Conservation (phyloP, 2,113 vertebrate genomes). For the Lampris megalopsis region DNA sequence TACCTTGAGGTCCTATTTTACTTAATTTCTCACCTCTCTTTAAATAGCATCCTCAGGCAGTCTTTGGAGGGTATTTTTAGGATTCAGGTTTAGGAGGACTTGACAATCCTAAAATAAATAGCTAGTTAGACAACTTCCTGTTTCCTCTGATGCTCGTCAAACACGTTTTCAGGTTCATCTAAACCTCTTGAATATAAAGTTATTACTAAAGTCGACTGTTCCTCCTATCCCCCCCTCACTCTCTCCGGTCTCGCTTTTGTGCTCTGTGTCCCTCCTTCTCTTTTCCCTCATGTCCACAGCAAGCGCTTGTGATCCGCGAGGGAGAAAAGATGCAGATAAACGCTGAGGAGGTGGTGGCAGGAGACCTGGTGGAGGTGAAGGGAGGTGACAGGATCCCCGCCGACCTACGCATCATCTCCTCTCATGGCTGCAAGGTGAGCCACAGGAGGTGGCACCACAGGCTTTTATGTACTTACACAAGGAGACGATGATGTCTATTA, state of each 20-base stretch:
- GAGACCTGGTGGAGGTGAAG: conserved; percentile 93
- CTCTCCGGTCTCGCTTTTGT: neutral
- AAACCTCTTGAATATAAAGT: neutral
- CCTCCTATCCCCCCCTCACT: neutral
- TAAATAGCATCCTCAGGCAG: neutral
- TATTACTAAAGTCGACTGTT: neutral
- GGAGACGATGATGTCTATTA: too few species aligned
- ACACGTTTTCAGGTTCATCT: too few species aligned
- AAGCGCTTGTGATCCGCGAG: conserved; percentile 94
- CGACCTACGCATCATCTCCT: conserved; percentile 90
- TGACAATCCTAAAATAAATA: neutral
- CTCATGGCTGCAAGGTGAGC: conserved; percentile 91
- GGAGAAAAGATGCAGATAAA: conserved; percentile 95
- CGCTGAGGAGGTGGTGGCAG: conserved; percentile 90
- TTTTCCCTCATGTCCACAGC: conserved; percentile 70
- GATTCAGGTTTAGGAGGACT: neutral
- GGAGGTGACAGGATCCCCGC: conserved; percentile 92
- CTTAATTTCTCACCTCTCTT: neutral
- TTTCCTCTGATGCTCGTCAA: too few species aligned
- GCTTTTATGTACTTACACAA: neutral
- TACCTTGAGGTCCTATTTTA: neutral
- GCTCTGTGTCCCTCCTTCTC: neutral
- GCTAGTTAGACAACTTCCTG: too few species aligned
- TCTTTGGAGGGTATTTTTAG: conserved; percentile 6
- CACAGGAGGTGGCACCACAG: neutral